Evolutionary conservation across 2,113 vertebrate genomes (phyloP).

Genomic region (Ctenomys sociabilis): DNA sequence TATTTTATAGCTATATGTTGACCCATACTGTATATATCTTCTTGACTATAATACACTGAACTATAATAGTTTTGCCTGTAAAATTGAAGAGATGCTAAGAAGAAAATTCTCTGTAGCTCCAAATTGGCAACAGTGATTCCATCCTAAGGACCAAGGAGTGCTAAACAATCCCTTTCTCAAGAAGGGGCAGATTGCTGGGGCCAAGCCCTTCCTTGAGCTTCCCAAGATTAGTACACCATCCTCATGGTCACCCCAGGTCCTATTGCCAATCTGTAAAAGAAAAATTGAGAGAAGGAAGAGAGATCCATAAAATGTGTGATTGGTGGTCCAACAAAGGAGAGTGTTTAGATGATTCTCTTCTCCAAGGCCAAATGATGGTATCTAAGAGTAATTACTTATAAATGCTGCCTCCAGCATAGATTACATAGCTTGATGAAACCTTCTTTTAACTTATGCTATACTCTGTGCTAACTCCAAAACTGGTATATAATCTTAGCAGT

Average conservation of each 20-base stretch:
- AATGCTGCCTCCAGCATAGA: not conserved
- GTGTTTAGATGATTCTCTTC: not conserved
- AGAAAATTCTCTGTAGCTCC: not conserved
- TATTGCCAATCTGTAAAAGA: not conserved
- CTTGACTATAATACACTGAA: not conserved
- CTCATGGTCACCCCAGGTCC: not conserved
- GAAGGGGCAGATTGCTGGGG: not conserved
- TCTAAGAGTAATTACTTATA: not conserved
- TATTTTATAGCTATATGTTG: not conserved
- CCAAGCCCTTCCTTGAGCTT: not conserved
- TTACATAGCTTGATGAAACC: not conserved
- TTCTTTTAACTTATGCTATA: not conserved
- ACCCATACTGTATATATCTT: not conserved
- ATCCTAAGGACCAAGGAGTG: not conserved
- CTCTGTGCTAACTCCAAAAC: not conserved
- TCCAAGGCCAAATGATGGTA: not conserved
- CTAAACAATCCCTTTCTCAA: not conserved
- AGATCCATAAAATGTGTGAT: not conserved
- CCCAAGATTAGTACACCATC: not conserved
- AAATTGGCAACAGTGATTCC: not conserved
- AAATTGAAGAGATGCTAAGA: not conserved
- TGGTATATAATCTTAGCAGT: not conserved
- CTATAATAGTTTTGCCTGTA: not conserved
- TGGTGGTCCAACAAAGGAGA: not conserved
- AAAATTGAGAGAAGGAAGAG: not conserved